These are phyloP conservation scores for Andinoacara biseriatus DNA, from an alignment of 2,113 vertebrate species.

Conservation along the genomic window DNA sequence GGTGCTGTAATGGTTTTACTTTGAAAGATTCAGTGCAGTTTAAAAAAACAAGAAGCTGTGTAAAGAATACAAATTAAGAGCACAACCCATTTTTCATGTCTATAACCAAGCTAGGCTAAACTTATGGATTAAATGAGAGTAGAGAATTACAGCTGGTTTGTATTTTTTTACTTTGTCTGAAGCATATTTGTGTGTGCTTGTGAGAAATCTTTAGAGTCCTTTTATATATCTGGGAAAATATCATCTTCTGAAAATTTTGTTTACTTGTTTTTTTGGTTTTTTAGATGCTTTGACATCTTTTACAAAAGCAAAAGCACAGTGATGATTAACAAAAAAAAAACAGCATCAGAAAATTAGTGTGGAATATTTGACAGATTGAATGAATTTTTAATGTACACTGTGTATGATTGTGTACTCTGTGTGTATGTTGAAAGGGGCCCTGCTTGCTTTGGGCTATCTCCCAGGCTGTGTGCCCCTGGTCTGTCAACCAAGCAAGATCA, in stretches of 20 bases:
- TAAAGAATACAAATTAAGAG: background rate
- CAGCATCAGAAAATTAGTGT: background rate
- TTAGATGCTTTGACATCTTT: background rate
- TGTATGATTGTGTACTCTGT: background rate
- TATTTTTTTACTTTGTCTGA: background rate
- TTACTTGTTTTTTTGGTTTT: background rate
- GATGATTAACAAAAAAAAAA: slow-evolving; percentile 6
- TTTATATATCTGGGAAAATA: background rate
- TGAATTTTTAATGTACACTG: slow-evolving; percentile 11
- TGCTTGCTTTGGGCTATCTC: slow-evolving; percentile 55
- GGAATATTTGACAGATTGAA: slow-evolving; percentile 8
- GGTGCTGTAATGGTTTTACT: slow-evolving; percentile 9
- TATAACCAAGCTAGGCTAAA: background rate
- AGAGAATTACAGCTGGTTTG: background rate
- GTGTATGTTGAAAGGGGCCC: slow-evolving; percentile 33
- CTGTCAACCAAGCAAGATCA: slow-evolving; percentile 65
- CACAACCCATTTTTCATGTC: background rate
- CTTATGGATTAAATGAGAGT: background rate
- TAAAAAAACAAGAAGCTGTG: background rate
- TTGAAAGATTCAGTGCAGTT: background rate
- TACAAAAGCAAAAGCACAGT: background rate
- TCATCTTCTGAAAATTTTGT: background rate
- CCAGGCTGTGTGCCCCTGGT: slow-evolving; percentile 43
- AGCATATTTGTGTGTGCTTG: background rate
- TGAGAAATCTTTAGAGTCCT: background rate